Evolutionary conservation across 2,888 invertebrate genomes (phyloP).

Genomic region (Drosophila tanythrix): DNA sequence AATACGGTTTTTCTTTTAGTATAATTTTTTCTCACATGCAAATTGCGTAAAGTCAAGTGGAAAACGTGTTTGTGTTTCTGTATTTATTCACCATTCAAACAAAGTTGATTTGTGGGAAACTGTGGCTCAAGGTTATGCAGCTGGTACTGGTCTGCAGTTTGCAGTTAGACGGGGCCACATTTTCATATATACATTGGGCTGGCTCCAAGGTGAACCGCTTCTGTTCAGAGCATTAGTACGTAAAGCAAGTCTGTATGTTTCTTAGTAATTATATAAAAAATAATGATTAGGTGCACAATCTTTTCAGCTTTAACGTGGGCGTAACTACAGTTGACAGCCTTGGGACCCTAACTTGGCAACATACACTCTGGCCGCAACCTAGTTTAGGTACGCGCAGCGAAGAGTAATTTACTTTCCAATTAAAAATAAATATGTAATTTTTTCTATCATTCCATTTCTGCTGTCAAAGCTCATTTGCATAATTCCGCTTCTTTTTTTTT

Average conservation of each 20-base stretch:
- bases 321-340: slow-evolving; percentile 25
- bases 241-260: slow-evolving; percentile 22
- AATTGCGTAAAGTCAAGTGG: slow-evolving; percentile 56
- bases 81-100: slow-evolving; percentile 42
- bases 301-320: slow-evolving; percentile 26
- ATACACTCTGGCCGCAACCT: background rate
- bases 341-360: slow-evolving; percentile 23
- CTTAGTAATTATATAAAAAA: slow-evolving; percentile 4
- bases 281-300: slow-evolving; percentile 31
- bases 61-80: slow-evolving; percentile 53
- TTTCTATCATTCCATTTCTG: slow-evolving; percentile 20
- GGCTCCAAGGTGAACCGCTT: slow-evolving; percentile 55
- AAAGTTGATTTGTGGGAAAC: slow-evolving; percentile 62
- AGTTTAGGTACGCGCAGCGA: background rate
- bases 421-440: slow-evolving; percentile 6
- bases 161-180: slow-evolving; percentile 37
- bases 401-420: slow-evolving; percentile 17
- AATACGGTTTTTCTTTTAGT: background rate
- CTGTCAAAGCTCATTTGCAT: slow-evolving; percentile 49
- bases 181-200: slow-evolving; percentile 8
- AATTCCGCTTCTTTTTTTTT: background rate
- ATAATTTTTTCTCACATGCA: slow-evolving; percentile 40
- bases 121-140: slow-evolving; percentile 50
- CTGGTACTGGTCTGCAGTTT: slow-evolving; percentile 33
- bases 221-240: slow-evolving; percentile 11